Conservation (phyloP, 2,797 vertebrate species). For the Arctocebus calabarensis region DNA sequence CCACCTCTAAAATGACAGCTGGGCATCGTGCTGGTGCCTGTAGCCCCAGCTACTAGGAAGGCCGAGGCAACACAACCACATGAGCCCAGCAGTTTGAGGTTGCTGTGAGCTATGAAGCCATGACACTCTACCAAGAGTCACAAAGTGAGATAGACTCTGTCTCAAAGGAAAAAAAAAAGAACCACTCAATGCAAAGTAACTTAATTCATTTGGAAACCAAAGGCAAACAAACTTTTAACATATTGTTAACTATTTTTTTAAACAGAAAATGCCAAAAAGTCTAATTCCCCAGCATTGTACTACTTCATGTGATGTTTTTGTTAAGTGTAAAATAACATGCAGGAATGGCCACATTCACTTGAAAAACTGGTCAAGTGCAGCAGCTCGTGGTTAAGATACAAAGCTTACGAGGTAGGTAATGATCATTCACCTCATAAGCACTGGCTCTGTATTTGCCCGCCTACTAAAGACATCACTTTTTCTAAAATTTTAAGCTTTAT, state of each 20-base stretch:
- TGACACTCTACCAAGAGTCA: too few relatives aligned
- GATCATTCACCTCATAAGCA: neutral
- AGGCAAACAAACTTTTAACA: neutral
- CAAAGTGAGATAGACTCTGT: too few relatives aligned
- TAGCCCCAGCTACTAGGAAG: too few relatives aligned
- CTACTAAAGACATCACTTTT: neutral
- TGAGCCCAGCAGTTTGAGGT: too few relatives aligned
- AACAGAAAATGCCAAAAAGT: constrained; percentile 20
- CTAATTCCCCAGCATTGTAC: neutral
- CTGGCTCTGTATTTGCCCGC: neutral
- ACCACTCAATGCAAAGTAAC: constrained; percentile 21
- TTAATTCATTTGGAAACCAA: constrained; percentile 36
- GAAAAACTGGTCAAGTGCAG: neutral
- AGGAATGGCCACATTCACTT: neutral
- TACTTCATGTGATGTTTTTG: neutral
- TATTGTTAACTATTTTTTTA: neutral
- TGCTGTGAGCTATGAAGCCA: too few relatives aligned
- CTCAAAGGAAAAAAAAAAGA: neutral
- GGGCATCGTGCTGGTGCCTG: too few relatives aligned
- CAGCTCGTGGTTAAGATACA: neutral
- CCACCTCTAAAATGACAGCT: too few relatives aligned
- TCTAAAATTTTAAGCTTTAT: constrained; percentile 37
- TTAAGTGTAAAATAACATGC: neutral
- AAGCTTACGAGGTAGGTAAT: neutral
- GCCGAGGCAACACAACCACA: too few relatives aligned